Evolutionary conservation across 2,888 invertebrate genomes (phyloP).

Genomic region (Diogma glabrata): DNA sequence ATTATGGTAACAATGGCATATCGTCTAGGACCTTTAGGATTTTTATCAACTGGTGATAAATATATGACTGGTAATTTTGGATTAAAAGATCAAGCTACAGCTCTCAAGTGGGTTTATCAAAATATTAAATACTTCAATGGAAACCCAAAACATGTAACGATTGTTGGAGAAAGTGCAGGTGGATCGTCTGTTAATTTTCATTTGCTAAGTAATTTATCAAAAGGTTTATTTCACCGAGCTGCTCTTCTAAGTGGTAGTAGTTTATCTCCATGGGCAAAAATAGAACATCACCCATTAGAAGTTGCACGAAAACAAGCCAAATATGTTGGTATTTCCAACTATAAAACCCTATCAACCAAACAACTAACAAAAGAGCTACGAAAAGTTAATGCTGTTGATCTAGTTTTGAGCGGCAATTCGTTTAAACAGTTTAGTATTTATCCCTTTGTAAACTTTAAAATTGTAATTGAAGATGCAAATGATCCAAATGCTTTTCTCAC

Average conservation of each 20-base stretch:
- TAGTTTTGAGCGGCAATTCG: no score
- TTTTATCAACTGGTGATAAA: slow-evolving; percentile 28
- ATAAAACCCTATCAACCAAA: background rate
- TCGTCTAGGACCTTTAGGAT: slow-evolving; percentile 33
- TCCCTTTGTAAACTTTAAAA: slow-evolving; percentile 24
- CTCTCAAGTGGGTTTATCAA: background rate
- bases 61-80: slow-evolving; percentile 18
- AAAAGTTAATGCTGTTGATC: no score
- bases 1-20: slow-evolving; percentile 40
- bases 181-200: slow-evolving; percentile 29
- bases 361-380: background rate
- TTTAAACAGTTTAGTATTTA: no score
- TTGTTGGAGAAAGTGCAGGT: slow-evolving; percentile 22
- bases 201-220: slow-evolving; percentile 22
- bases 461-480: slow-evolving; percentile 16
- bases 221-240: background rate
- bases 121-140: background rate
- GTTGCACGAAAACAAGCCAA: background rate
- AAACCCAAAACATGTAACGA: background rate
- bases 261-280: background rate
- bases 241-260: slow-evolving; percentile 20
- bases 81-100: slow-evolving; percentile 4
- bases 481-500: slow-evolving; percentile 30
- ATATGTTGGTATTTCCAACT: background rate
- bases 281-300: background rate